Conservation (phyloP, 2,113 vertebrate genomes). For the Planiliza haematocheilus region DNA sequence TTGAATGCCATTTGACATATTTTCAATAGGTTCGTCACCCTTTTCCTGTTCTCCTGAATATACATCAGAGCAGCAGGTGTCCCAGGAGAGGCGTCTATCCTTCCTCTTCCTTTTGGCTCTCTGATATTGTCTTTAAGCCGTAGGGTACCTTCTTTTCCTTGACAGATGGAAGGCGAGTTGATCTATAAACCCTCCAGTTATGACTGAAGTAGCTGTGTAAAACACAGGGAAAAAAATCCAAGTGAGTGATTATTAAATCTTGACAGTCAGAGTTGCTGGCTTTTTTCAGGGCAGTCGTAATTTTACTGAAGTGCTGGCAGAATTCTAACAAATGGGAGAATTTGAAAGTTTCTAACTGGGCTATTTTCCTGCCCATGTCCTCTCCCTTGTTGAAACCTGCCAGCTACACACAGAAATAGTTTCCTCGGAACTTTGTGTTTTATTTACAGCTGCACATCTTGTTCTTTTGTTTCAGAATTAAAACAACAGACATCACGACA, state of each 20-base stretch:
- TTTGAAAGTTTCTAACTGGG: constrained; percentile 42
- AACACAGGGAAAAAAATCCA: constrained; percentile 14
- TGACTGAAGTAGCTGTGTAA: constrained; percentile 36
- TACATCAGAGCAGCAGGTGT: constrained; percentile 72
- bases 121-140: constrained; percentile 54
- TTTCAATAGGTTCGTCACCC: constrained; percentile 83
- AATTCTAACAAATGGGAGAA: constrained; percentile 32
- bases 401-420: constrained; percentile 7
- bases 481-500: too few relatives aligned
- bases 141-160: constrained; percentile 34
- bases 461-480: background rate
- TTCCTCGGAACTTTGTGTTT: constrained; percentile 13
- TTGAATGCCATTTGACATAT: constrained; percentile 79
- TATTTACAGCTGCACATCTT: constrained; percentile 2
- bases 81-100: constrained; percentile 56
- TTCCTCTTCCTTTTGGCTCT: constrained; percentile 40
- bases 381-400: constrained; percentile 26
- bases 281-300: constrained; percentile 19
- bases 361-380: background rate
- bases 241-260: constrained; percentile 21
- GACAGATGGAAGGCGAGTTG: constrained; percentile 51
- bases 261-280: constrained; percentile 7
- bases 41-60: constrained; percentile 80
- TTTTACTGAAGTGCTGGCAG: constrained; percentile 16
- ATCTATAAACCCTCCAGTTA: constrained; percentile 49